A percentile compares a stretch with the other conserved stretches of the same genome.
phyloP scores from a whole-genome alignment of 2,113 vertebrate species.

The Cyanocitta stelleri region DNA sequence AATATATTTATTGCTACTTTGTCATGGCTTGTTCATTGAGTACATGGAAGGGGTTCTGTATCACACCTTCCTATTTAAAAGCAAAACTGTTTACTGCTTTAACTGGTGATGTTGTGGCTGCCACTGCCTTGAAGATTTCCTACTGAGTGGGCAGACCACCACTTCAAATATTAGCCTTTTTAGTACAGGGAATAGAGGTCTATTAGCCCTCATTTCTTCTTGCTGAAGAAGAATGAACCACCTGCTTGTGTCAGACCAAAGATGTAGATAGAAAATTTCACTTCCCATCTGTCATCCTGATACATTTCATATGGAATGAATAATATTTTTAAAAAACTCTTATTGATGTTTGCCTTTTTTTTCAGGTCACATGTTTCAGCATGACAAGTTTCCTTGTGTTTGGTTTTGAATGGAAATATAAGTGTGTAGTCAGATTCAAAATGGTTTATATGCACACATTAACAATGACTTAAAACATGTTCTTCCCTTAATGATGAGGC shows the following conservation, averaged over 20 bases:
- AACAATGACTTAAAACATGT: background rate
- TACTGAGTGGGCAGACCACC: background rate
- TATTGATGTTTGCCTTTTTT: background rate
- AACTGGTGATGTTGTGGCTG: background rate
- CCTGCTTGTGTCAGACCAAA: background rate
- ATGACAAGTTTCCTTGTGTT: background rate
- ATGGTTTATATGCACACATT: background rate
- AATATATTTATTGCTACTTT: background rate
- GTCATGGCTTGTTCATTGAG: background rate
- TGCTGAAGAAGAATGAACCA: background rate
- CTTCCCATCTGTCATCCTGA: background rate
- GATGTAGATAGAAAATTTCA: background rate
- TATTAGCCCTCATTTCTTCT: background rate
- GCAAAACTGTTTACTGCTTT: background rate
- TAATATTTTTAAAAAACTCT: background rate
- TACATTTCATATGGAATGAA: background rate
- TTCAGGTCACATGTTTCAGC: background rate
- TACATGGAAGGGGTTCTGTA: background rate
- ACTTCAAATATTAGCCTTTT: background rate
- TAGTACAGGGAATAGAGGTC: background rate
- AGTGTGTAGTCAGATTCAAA: background rate
- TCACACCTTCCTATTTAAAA: background rate
- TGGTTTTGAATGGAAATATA: background rate
- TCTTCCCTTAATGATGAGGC: background rate
- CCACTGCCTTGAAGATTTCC: background rate